Base-by-base conservation (phyloP, 2,888 invertebrate species). In the Drosophila koepferae region DNA sequence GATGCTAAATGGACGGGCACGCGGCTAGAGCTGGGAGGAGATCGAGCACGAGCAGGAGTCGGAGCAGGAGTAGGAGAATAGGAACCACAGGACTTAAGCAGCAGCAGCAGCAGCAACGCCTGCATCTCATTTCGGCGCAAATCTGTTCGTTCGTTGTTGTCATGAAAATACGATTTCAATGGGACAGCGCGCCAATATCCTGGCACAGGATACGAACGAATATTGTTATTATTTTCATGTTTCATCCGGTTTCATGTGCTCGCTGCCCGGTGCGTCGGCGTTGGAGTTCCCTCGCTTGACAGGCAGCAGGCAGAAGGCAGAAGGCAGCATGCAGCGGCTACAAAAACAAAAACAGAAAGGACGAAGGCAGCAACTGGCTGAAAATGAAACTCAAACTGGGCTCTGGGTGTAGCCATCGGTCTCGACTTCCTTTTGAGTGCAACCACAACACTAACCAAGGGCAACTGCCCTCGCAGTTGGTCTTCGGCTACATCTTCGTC, bases 141-240 rank as follows among this genome's bases (percentile, higher is more conserved):
- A 80, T 81, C 68, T 71, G 64, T 61, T 55, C 53, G 74, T 64
- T 68, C 53, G 74, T 64, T 68, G 68, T 68, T 67, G 72, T 72
- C 65, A 61, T 51, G 65, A 69, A 68, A 74, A 81, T 76, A 74
- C 66, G 67, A 55, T 76, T 84, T 81, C 46, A 68, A 79, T 84
- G 68, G 55, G 68, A 64, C 67, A 76, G 77, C 85, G 73, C 77
- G 82, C 80, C 80, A 85, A 85, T 89, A 85, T 85, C 85, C 89
- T 84, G 84, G 86, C 87, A 89, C 89, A 85, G 85, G 89, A 89
- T 85, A 85, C 81, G 69, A 71, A 60, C 55, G 63, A 68, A 75
- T 80, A 81, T 84, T 86, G 85, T 85, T 85, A 89, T 85, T 85
- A 80, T 80, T 84, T 89, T 86, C 66, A 58, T 72, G 80, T 81